Base-by-base conservation (phyloP, 2,113 vertebrate genomes). In the Dermatemys mawii region DNA sequence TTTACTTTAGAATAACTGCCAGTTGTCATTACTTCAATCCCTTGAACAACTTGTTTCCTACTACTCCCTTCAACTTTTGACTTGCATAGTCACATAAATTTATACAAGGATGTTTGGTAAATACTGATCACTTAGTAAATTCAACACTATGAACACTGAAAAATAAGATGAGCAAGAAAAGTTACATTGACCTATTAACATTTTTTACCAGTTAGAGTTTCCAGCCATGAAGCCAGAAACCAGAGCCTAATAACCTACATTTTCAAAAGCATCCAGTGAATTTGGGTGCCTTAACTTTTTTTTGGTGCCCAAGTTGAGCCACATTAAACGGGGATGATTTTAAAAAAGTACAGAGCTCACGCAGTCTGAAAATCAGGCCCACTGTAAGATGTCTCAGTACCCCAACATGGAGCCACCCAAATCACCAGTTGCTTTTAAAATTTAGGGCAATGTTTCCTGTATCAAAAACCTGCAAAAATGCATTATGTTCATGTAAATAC, bases 321-420 rank as follows among this genome's bases (percentile, higher is more conserved):
- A 41, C 73, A 84, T 93, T 73, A 93, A 86, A 50, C 16, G 73
- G 90, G 96, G 46, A 60, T 51, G 55, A 24, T 86, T 97, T 91
- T 84, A 88, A 90, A 81, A 63, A 95, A 90, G 53, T 89, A 89
- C 63, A 82, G 78, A 97, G 93, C 84, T 90, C 35, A 87, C 80
- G 73, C 6, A 3, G 46, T 46, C 73, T 76, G 41, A 76, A 75
- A 76, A 76, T 46, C 41, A 76, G 41, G 24, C 41, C 10, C n/a
- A 75, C 88, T 87, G 95, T 96, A 92, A 89, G 70, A 87, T 83
- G 89, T 78, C 93, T 95, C 88, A 84, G 84, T 22, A 80, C 27
- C 91, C 87, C 54, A 48, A 90, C 88, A 94, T 38, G 80, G 90
- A 57, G 38, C 89, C 51, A 32, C 1, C 91, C 94, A 96, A 95